Evolutionary conservation across 2,888 invertebrate genomes (phyloP).

Genomic region (Cerastis leucographa): DNA sequence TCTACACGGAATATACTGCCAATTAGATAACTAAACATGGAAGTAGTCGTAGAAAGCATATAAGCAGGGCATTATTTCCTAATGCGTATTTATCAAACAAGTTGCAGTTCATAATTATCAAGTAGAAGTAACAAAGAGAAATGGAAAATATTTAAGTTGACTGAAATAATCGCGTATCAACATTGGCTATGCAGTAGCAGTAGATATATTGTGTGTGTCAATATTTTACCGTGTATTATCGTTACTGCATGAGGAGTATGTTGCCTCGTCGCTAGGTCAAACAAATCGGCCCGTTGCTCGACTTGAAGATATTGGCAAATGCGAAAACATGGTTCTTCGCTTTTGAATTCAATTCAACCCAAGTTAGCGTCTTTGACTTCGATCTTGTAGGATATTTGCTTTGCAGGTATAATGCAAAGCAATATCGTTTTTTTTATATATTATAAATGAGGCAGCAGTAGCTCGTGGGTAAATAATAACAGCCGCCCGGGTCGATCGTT

Average conservation of each 20-base stretch:
- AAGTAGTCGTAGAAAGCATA: slow-evolving; percentile 35
- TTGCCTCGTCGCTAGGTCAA: slow-evolving; percentile 5
- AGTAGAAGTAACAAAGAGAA: slow-evolving; percentile 43
- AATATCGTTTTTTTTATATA: too few species aligned
- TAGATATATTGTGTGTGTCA: slow-evolving; percentile 34
- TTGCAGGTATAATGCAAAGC: neutral
- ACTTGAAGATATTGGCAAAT: neutral
- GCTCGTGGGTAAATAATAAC: too few species aligned
- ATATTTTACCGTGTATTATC: slow-evolving; percentile 34
- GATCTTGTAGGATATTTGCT: neutral
- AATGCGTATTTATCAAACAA: slow-evolving; percentile 48
- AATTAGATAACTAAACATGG: slow-evolving; percentile 13
- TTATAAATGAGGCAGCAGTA: too few species aligned
- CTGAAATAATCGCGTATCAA: slow-evolving; percentile 37
- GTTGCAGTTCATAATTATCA: slow-evolving; percentile 30
- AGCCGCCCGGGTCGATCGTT: too few species aligned
- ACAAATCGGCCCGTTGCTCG: neutral
- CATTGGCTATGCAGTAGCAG: neutral
- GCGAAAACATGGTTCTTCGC: neutral
- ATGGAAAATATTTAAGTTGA: slow-evolving; percentile 42
- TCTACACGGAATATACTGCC: neutral
- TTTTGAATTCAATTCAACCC: neutral
- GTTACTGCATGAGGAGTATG: neutral
- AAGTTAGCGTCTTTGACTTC: neutral
- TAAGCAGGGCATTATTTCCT: slow-evolving; percentile 8